Evolutionary conservation across 2,113 vertebrate species (phyloP), one percentile per base, ranked within the genome.

Genomic region (Aegotheles bennettii): DNA sequence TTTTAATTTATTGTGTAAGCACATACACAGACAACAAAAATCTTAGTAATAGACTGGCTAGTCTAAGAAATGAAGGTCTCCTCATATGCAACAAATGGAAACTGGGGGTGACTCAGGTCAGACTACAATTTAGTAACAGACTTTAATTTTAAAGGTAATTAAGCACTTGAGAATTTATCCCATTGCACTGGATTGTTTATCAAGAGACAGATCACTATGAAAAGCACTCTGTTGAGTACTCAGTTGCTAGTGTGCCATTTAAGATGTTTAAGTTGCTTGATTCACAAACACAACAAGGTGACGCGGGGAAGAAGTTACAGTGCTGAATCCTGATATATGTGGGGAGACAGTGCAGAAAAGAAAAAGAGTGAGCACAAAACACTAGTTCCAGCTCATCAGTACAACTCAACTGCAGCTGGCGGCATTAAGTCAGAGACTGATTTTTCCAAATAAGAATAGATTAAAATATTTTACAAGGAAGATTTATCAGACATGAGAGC

Each of bases 241-340:
- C 23, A 23, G 24, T 23, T 29, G 24, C 11, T 43, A 43, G 8
- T 17, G 10, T 38, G 19, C 20, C 70, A 4, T 70, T 87, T 53
- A 71, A n/a, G 51, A 75, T 57, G 33, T 54, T 71, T 47, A 31
- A 47, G 21, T 67, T 90, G 45, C 31, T 82, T 85, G 70, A 12
- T 13, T 69, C 23, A 69, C 12, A 47, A 83, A 83, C 3, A 40
- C 11, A 63, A 31, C 51, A 71, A 60, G 33, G 8, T 15, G 13
- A 57, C 2, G 0, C 1, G 2, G 5, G 13, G 15, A 16, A 90
- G 51, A 69, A 1, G 1, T 29, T 69, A 51, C 4, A 14, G 24
- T 42, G 33, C 24, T 0, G 0, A 87, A 71, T 81, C 35, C 42
- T 33, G 19, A 29, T 60, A 10, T n/a, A 9, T 51, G 0, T 43